phyloP scores from a whole-genome alignment of 2,113 vertebrate species.

The Stictonetta naevosa region DNA sequence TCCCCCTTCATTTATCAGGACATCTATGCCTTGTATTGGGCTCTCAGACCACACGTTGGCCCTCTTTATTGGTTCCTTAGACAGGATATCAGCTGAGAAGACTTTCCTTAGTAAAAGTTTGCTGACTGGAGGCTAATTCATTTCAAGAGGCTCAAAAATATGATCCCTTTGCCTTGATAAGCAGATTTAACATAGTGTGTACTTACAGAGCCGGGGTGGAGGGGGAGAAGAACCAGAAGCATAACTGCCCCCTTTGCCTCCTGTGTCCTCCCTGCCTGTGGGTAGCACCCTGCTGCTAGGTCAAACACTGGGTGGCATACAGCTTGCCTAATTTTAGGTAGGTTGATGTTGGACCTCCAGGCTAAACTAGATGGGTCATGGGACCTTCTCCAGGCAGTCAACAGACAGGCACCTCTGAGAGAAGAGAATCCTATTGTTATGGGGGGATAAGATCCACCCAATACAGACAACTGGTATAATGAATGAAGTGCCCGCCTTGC shows the following conservation, averaged over 20 bases:
- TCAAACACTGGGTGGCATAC: not conserved
- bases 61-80: not conserved
- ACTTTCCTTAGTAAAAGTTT: not conserved
- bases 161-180: not conserved
- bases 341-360: not conserved
- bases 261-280: not conserved
- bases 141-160: not conserved
- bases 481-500: not conserved
- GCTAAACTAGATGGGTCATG: not conserved
- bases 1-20: constrained; percentile 25
- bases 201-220: not conserved
- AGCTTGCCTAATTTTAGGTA: not conserved
- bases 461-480: not conserved
- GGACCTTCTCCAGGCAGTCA: not conserved
- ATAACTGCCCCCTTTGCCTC: not conserved
- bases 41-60: not conserved
- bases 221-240: not conserved
- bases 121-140: not conserved
- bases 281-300: not conserved
- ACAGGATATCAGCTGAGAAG: not conserved
- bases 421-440: not conserved
- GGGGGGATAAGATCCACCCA: not conserved
- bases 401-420: not conserved
- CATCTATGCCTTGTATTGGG: not conserved
- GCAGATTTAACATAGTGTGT: not conserved